A percentile compares a stretch with the other conserved stretches of the same genome.
phyloP scores from a whole-genome alignment of 2,113 vertebrate genomes.

The Actinemys pallida region DNA sequence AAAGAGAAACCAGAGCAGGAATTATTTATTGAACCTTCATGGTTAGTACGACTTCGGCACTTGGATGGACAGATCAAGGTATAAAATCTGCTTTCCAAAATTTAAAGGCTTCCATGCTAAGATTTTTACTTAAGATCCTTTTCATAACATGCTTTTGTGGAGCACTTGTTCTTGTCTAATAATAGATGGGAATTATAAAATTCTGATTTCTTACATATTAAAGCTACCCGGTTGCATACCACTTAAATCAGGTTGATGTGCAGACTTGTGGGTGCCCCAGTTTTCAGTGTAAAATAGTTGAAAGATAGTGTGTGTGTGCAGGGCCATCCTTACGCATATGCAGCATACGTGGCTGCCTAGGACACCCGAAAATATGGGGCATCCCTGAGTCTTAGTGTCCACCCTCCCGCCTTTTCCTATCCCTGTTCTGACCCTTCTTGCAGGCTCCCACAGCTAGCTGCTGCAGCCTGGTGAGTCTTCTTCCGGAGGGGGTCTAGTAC shows the following conservation, averaged over 20 bases:
- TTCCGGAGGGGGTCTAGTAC: too few relatives aligned
- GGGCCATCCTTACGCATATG: too few relatives aligned
- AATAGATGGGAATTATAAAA: too few relatives aligned
- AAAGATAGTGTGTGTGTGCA: background rate
- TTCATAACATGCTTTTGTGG: background rate
- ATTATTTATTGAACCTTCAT: conserved; percentile 87
- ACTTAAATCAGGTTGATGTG: background rate
- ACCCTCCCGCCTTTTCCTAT: too few relatives aligned
- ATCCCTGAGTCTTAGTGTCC: too few relatives aligned
- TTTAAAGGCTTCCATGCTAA: background rate
- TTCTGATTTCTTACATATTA: too few relatives aligned
- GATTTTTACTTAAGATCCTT: background rate
- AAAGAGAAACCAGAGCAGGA: conserved; percentile 97
- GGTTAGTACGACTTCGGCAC: conserved; percentile 86
- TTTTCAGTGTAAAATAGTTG: background rate
- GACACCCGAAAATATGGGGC: too few relatives aligned
- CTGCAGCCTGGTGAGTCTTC: too few relatives aligned
- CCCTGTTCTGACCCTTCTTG: too few relatives aligned
- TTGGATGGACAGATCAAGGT: conserved; percentile 91
- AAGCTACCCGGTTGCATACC: background rate
- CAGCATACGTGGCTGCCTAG: too few relatives aligned
- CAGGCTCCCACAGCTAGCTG: too few relatives aligned
- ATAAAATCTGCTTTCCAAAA: background rate
- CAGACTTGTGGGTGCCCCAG: background rate
- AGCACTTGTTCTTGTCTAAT: too few relatives aligned